Percentiles rank a stretch among this genome's conserved stretches.
Conservation (phyloP, 2,888 invertebrate species). For the Scaptomyza tumidula region DNA sequence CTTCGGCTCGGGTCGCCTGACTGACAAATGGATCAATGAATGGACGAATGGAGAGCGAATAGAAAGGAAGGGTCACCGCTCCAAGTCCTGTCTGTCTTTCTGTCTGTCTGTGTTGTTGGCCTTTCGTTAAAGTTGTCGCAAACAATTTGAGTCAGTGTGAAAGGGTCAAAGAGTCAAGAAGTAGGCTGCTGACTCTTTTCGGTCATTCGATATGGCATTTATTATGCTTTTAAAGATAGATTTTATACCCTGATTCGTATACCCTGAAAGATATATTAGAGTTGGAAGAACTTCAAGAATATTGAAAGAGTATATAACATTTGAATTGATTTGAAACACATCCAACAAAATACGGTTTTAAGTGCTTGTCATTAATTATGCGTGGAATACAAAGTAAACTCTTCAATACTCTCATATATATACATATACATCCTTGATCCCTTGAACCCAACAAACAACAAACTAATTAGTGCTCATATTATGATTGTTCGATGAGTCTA, state of each 20-base stretch:
- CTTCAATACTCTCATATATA: constrained; percentile 15
- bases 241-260: background rate
- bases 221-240: constrained; percentile 6
- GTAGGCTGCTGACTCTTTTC: background rate
- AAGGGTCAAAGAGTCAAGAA: constrained; percentile 34
- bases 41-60: background rate
- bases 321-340: background rate
- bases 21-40: constrained; percentile 5
- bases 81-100: background rate
- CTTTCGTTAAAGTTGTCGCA: constrained; percentile 33
- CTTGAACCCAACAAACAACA: background rate
- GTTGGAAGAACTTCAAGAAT: background rate
- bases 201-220: constrained; percentile 41
- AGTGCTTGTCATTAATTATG: constrained; percentile 68
- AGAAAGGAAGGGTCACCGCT: background rate
- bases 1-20: constrained; percentile 1
- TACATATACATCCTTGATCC: background rate
- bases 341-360: constrained; percentile 35
- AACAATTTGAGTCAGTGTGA: constrained; percentile 30
- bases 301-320: background rate
- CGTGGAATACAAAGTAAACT: constrained; percentile 35
- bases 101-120: constrained; percentile 23
- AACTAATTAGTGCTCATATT: constrained; percentile 65
- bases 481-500: constrained; percentile 41
- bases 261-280: background rate